Conservation (phyloP, 2,113 vertebrate genomes). For the Tetrax tetrax region DNA sequence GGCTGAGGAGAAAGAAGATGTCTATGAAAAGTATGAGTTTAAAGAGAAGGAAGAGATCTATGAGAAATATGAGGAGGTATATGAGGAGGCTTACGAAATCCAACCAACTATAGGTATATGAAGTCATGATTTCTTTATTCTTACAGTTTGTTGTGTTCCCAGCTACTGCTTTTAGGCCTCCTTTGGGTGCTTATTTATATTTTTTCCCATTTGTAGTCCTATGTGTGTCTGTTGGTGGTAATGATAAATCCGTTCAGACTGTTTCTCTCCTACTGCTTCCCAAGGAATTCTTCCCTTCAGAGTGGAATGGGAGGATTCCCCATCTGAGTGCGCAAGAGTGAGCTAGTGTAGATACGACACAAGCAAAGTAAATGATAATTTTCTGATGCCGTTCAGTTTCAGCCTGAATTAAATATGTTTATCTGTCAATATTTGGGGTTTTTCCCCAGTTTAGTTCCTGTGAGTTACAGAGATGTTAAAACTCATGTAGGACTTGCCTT, state of each 20-base stretch:
- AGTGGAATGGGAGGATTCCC: not conserved
- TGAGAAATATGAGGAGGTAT: constrained; percentile 50
- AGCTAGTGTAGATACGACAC: not conserved
- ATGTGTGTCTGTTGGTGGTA: not conserved
- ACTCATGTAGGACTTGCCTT: not conserved
- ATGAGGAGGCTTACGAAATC: constrained; percentile 63
- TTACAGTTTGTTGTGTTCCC: not conserved
- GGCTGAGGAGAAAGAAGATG: constrained; percentile 34
- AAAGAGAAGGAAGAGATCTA: constrained; percentile 40
- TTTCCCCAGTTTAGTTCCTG: not conserved
- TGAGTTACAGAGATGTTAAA: not conserved
- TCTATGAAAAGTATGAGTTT: constrained; percentile 44
- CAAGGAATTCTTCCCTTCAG: not conserved
- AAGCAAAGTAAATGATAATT: not conserved
- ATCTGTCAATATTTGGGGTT: not conserved
- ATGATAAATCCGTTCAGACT: not conserved
- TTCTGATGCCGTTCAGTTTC: not conserved
- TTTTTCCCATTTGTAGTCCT: not conserved
- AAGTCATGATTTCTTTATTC: not conserved
- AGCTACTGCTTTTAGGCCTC: not conserved
- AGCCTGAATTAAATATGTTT: not conserved
- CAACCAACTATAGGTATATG: constrained; percentile 75
- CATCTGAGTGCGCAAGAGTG: not conserved
- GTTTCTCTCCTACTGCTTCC: not conserved
- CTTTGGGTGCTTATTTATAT: not conserved